phyloP scores from a whole-genome alignment of 1,140 invertebrate species.

The Drosophila kikkawai region DNA sequence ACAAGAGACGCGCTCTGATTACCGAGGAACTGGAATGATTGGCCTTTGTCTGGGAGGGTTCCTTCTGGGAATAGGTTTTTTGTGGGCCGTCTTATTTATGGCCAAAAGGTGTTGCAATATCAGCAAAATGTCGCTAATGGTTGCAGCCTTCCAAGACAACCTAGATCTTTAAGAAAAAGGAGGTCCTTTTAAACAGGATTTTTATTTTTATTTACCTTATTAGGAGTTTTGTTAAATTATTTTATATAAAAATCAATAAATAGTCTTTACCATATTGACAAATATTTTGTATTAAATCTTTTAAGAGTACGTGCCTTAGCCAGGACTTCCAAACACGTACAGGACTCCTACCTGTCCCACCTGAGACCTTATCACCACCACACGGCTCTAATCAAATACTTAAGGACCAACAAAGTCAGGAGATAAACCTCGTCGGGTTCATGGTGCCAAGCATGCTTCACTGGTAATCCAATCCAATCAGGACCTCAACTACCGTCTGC shows the following conservation, averaged over 20 bases:
- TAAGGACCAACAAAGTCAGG: slow-evolving; percentile 21
- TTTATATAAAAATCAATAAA: not conserved
- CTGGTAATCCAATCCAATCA: slow-evolving; percentile 42
- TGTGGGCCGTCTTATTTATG: slow-evolving; percentile 59
- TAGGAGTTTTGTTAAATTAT: not conserved
- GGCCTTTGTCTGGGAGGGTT: slow-evolving; percentile 14
- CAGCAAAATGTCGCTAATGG: slow-evolving; percentile 53
- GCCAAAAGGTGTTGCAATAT: slow-evolving; percentile 63
- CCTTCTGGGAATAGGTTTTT: slow-evolving; percentile 30
- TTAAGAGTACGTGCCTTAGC: slow-evolving; percentile 37
- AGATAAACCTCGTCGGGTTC: slow-evolving; percentile 37
- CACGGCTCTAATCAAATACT: slow-evolving; percentile 33
- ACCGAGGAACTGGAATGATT: slow-evolving; percentile 44
- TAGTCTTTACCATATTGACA: too few relatives aligned
- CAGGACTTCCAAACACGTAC: not conserved
- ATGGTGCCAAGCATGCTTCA: slow-evolving; percentile 10
- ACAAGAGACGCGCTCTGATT: slow-evolving; percentile 74
- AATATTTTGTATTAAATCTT: not conserved
- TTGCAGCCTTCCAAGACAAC: slow-evolving; percentile 1
- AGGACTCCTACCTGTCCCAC: slow-evolving; percentile 31
- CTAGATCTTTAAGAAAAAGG: not conserved
- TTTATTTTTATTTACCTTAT: not conserved
- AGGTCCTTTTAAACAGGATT: not conserved
- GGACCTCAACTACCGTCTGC: slow-evolving; percentile 51
- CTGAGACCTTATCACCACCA: slow-evolving; percentile 23